These are phyloP conservation scores for Melipona beecheii DNA, from an alignment of 2,888 invertebrate species.

Conservation along the genomic window DNA sequence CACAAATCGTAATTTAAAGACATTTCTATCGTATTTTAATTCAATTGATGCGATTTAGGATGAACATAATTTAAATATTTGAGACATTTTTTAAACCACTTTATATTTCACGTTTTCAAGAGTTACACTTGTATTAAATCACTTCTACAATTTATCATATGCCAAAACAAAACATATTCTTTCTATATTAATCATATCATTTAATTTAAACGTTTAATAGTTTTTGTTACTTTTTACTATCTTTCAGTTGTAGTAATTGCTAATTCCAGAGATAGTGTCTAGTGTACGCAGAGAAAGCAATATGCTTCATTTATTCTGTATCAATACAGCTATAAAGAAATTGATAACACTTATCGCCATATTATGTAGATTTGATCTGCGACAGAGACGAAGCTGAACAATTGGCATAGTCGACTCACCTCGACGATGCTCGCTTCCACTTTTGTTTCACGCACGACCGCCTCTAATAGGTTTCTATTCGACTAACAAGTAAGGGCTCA, in stretches of 20 bases:
- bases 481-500: constrained; percentile 29
- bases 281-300: not conserved
- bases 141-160: not conserved
- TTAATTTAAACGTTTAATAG: no score
- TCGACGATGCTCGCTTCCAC: constrained; percentile 54
- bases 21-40: not conserved
- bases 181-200: not conserved
- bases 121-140: not conserved
- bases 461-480: constrained; percentile 52
- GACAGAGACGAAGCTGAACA: constrained; percentile 3
- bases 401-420: constrained; percentile 17
- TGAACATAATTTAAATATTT: not conserved
- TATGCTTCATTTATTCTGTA: constrained; percentile 59
- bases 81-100: not conserved
- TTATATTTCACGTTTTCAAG: not conserved
- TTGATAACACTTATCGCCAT: not conserved
- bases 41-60: not conserved
- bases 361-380: constrained; percentile 4
- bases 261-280: not conserved
- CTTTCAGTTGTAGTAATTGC: constrained; percentile 34
- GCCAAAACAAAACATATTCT: not conserved
- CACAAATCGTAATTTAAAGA: not conserved
- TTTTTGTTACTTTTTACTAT: not conserved
- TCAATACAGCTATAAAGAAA: constrained; percentile 6
- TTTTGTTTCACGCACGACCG: constrained; percentile 67